Evolutionary conservation across 2,113 vertebrate genomes (phyloP).

Genomic region (Equus quagga): DNA sequence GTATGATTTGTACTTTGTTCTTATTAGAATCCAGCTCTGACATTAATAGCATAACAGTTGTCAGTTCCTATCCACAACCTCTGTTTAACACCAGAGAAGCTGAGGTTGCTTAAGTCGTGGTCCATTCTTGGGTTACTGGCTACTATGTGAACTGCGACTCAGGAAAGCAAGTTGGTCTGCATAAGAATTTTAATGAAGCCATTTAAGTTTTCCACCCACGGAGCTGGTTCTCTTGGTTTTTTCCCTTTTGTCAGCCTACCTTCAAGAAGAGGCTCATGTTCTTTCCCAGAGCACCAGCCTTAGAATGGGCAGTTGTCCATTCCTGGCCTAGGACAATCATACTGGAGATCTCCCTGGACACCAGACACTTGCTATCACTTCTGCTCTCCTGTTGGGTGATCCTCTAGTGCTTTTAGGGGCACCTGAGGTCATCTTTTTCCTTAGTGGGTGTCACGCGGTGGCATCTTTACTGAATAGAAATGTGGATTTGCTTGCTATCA

Average conservation of each 20-base stretch:
- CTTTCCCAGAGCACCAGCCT: constrained; percentile 63
- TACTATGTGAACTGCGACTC: constrained; percentile 41
- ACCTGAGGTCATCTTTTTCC: constrained; percentile 67
- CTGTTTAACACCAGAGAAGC: not conserved
- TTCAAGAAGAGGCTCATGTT: constrained; percentile 68
- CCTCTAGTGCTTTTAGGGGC: constrained; percentile 20
- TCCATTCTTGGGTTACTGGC: constrained; percentile 46
- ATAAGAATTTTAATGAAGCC: constrained; percentile 74
- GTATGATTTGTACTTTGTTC: constrained; percentile 68
- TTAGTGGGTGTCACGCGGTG: not conserved
- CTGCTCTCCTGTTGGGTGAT: constrained; percentile 43
- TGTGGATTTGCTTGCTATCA: not conserved
- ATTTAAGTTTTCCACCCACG: constrained; percentile 57
- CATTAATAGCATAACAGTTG: not conserved
- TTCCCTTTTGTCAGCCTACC: constrained; percentile 69
- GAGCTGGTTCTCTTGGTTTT: constrained; percentile 68
- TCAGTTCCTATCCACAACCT: not conserved
- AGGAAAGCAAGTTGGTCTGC: constrained; percentile 27
- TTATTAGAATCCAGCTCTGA: constrained; percentile 36
- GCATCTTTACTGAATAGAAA: not conserved
- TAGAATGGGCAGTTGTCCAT: constrained; percentile 40
- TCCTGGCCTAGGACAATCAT: constrained; percentile 53
- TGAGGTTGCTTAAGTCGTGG: not conserved
- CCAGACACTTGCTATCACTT: constrained; percentile 69
- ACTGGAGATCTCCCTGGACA: constrained; percentile 69